Evolutionary conservation across 1,140 invertebrate species (phyloP), one percentile per base, ranked within the genome.

Genomic region (Protaetia brevitarsis): DNA sequence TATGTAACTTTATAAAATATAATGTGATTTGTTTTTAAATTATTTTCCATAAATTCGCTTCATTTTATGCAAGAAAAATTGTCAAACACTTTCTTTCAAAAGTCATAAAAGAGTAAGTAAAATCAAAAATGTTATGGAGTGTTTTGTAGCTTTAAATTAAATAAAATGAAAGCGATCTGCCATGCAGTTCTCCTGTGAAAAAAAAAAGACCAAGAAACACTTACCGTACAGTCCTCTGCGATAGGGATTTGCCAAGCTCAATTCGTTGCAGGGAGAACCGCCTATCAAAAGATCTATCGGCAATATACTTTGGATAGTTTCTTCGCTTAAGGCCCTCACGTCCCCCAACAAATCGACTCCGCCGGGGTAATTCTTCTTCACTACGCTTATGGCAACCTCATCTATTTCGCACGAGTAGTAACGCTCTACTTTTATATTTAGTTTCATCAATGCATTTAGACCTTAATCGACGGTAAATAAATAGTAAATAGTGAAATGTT

Each of bases 251-350:
- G 81, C 86, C n/a, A 82, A 62, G 31, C 86, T 87, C 11, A 88
- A 74, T 65, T 88, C 86, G 72, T 86, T 86, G 71, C 86, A 81
- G 0, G 86, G 86, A 2, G 86, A 87, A 2, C 86, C 87, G 11
- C 86, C 87, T 29, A 89, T 81, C 3, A 88, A 56, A 11, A 88
- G 75, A 77, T 89, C 83, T 30, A 89, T 86, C 1, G 84, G 85
- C 13, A 73, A 75, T 2, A 88, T 75, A 63, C 80, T 65, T 13
- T 75, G 66, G 23, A 85, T 75, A 51, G 72, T 74, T 28, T 77
- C 66, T 3, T 77, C 70, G 3, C 71, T 77, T 6, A 86, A 72
- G 1, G 70, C 27, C 51, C 72, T 72, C 2, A 85, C 76, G 66
- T 82, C 77, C 0, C 83, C 84, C 2, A 85, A 36, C 29, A 81